These are phyloP conservation scores for Caenorhabditis tropicalis DNA, from an alignment of 1,140 invertebrate genomes.

Conservation along the genomic window DNA sequence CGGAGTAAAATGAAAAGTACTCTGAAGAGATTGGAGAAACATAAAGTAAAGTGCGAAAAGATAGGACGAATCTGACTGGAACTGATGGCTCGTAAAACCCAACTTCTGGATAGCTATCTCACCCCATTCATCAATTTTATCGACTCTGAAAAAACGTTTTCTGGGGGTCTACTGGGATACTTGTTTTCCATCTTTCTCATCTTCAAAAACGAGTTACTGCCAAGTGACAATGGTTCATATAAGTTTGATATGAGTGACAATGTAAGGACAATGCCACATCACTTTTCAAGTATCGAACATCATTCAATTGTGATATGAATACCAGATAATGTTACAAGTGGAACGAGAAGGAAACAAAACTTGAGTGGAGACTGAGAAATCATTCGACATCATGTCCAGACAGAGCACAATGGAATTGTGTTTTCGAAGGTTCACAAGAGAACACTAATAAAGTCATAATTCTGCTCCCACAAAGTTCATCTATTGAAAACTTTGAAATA, in stretches of 20 bases:
- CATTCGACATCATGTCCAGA: background rate
- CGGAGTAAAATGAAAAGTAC: background rate
- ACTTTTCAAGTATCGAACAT: background rate
- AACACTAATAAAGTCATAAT: background rate
- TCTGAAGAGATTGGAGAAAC: background rate
- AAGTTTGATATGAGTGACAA: background rate
- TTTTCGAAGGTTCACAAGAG: background rate
- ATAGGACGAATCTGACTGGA: background rate
- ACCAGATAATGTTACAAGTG: background rate
- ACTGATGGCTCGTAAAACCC: background rate
- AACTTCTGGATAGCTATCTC: background rate
- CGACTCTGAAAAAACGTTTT: background rate
- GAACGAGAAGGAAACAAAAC: background rate
- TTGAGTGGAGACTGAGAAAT: background rate
- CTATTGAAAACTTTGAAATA: background rate
- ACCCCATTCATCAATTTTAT: slow-evolving; percentile 3
- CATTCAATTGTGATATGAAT: background rate
- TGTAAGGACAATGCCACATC: background rate
- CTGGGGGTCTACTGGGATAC: background rate
- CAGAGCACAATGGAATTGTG: background rate
- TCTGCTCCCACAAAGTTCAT: background rate
- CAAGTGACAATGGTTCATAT: background rate
- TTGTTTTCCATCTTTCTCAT: background rate
- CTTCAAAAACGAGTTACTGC: background rate
- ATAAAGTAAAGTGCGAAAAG: background rate